phyloP scores from a whole-genome alignment of 2,113 vertebrate genomes.

The Daphoenositta chrysoptera region DNA sequence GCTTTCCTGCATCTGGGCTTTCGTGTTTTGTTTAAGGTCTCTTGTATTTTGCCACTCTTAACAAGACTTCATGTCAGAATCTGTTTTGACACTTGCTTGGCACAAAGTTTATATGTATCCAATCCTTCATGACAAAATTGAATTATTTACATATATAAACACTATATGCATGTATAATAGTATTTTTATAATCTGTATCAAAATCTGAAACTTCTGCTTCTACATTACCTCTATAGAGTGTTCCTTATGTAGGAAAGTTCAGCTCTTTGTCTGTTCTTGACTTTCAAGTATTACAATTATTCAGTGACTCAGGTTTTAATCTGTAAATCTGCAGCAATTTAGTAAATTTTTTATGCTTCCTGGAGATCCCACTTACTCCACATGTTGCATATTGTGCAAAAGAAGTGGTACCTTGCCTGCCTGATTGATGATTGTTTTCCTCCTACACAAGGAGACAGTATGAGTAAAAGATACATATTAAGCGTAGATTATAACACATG shows the following conservation, averaged over 20 bases:
- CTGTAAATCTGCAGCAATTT: neutral
- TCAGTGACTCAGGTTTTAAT: neutral
- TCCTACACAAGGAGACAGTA: neutral
- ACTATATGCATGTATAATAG: neutral
- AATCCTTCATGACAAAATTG: neutral
- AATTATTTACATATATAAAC: neutral
- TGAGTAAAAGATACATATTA: neutral
- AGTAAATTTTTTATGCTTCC: neutral
- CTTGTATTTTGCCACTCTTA: neutral
- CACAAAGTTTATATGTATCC: neutral
- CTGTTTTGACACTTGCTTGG: neutral
- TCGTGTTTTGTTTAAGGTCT: neutral
- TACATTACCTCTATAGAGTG: neutral
- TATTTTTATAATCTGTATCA: neutral
- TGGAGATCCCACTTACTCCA: neutral
- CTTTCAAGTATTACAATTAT: neutral
- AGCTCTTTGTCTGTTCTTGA: neutral
- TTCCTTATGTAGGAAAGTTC: neutral
- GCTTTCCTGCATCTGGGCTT: neutral
- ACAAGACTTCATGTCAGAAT: neutral
- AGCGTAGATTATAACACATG: neutral
- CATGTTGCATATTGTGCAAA: neutral
- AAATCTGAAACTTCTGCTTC: neutral
- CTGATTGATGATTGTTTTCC: neutral
- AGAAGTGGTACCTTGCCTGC: neutral